phyloP scores from a whole-genome alignment of 2,113 vertebrate species.

The Dasyurus viverrinus region DNA sequence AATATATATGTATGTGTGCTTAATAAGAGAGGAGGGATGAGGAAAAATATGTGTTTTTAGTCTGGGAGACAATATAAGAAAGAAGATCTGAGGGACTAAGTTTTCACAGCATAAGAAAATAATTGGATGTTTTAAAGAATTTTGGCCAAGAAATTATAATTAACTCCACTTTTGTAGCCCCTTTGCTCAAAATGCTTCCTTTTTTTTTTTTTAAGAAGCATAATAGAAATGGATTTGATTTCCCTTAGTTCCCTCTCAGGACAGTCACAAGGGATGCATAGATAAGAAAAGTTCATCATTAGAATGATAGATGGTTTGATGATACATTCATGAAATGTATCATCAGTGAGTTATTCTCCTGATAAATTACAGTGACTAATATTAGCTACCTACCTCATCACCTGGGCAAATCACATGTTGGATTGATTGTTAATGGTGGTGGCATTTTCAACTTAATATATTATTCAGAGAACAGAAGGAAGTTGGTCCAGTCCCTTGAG shows the following conservation, averaged over 20 bases:
- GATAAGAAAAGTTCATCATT: constrained; percentile 29
- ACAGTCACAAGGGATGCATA: neutral
- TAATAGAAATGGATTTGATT: neutral
- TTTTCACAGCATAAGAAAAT: neutral
- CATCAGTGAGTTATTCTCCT: constrained; percentile 30
- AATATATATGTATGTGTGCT: neutral
- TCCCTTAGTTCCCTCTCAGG: constrained; percentile 3
- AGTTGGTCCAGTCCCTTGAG: neutral
- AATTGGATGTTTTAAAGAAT: neutral
- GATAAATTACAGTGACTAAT: constrained; percentile 48
- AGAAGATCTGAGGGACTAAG: neutral
- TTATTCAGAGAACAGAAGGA: constrained; percentile 18
- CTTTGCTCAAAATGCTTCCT: neutral
- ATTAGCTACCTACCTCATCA: constrained; percentile 38
- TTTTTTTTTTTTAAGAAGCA: neutral
- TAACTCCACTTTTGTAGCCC: neutral
- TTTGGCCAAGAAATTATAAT: neutral
- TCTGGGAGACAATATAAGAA: neutral
- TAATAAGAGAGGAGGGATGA: neutral
- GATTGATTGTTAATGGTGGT: constrained; percentile 27
- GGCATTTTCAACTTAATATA: constrained; percentile 34
- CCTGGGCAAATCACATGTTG: neutral
- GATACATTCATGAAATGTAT: constrained; percentile 22
- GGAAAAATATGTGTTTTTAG: neutral
- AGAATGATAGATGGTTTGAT: constrained; percentile 18